Evolutionary conservation across 2,113 vertebrate species (phyloP).

Genomic region (Pristiophorus japonicus): DNA sequence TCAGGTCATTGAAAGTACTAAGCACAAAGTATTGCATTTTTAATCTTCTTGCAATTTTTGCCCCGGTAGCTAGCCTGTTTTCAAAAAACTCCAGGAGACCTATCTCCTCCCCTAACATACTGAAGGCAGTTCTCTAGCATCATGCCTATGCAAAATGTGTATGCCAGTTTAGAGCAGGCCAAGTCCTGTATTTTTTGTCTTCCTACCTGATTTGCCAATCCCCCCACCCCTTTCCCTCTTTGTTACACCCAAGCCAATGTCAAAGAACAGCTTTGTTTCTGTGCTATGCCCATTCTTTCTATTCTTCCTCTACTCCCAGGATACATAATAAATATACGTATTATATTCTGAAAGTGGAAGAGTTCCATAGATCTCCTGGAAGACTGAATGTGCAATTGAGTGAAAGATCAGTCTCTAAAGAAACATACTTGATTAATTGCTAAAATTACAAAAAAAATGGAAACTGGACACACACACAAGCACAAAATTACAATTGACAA

Average conservation of each 20-base stretch:
- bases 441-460: not conserved
- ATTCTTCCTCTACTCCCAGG: not conserved
- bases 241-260: not conserved
- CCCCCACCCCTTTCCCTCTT: not conserved
- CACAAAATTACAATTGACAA: not conserved
- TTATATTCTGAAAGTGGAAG: not conserved
- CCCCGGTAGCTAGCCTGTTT: not conserved
- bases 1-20: not conserved
- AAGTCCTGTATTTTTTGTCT: not conserved
- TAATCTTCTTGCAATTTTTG: not conserved
- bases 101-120: not conserved
- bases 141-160: not conserved
- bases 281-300: not conserved
- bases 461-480: not conserved
- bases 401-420: not conserved
- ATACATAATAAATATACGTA: not conserved
- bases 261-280: not conserved
- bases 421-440: not conserved
- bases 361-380: not conserved
- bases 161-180: not conserved
- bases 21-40: not conserved
- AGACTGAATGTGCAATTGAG: not conserved
- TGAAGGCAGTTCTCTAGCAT: not conserved
- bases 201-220: not conserved
- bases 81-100: not conserved